phyloP scores from a whole-genome alignment of 2,888 invertebrate species.

The Suillia variegata region DNA sequence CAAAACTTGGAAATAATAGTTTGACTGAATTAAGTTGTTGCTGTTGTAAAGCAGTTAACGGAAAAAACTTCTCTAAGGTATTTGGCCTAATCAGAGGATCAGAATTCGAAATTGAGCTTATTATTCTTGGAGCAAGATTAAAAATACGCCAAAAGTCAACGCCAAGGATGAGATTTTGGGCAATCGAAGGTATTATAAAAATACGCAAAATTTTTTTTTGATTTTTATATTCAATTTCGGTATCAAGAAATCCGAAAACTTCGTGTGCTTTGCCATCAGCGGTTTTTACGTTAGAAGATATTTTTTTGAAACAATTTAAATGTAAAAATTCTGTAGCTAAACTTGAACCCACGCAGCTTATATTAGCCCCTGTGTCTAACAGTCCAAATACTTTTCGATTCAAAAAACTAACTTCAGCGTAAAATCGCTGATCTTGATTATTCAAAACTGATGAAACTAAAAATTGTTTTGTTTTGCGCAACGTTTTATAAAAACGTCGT shows the following conservation, averaged over 20 bases:
- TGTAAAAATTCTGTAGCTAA: slow-evolving; percentile 14
- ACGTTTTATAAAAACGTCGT: slow-evolving; percentile 4
- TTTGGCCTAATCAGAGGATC: no score
- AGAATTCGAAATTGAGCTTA: no score
- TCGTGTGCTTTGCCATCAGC: slow-evolving; percentile 6
- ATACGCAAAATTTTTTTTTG: no score
- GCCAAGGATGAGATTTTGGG: no score
- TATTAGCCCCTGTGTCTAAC: slow-evolving; percentile 17
- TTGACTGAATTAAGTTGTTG: no score
- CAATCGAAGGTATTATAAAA: no score
- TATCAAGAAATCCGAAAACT: slow-evolving; percentile 7
- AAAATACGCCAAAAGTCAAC: no score
- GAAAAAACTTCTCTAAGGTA: no score
- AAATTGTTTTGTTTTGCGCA: slow-evolving; percentile 1
- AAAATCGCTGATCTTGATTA: slow-evolving; percentile 13
- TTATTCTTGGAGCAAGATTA: no score
- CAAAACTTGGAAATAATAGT: no score
- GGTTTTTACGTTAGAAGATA: slow-evolving; percentile 11
- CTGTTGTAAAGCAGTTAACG: no score
- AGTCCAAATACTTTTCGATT: slow-evolving; percentile 10
- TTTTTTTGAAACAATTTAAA: no score
- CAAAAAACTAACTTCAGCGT: slow-evolving; percentile 15
- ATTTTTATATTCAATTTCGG: slow-evolving; percentile 3
- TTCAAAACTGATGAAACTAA: slow-evolving; percentile 16
- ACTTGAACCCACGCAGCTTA: slow-evolving; percentile 15